Evolutionary conservation across 2,113 vertebrate species (phyloP), one percentile per base, ranked within the genome.

Genomic region (Sorex fumeus): DNA sequence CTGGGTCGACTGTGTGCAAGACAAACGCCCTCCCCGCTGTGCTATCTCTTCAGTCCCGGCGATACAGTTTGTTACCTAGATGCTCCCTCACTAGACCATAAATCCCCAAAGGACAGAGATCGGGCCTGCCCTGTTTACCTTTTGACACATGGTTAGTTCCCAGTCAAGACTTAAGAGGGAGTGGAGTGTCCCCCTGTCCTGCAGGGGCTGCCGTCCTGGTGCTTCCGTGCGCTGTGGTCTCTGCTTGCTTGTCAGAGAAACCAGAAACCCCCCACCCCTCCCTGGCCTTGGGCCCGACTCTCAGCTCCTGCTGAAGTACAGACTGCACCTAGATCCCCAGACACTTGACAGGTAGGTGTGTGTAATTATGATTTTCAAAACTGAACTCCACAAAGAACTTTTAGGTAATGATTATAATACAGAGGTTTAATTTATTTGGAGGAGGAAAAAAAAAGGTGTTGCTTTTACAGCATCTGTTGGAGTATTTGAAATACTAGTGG

Each of bases 381-480:
- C 70, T 84, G 77, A 93, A 96, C 85, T 77, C 66, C 86, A 88
- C 60, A 71, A 76, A 94, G 82, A 86, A 89, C 84, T 93, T 94
- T 89, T 86, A 94, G 66, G 53, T 93, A 91, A 82, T 93, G 84
- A 95, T 82, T 95, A 83, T 87, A 81, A 95, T 95, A 88, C 80
- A 78, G 87, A 93, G 23, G 32, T 93, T 96, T 94, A 76, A 93
- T 96, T 95, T 96, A 72, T 94, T 91, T 84, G n/a, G 11, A 21
- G 27, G 5, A 60, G 23, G 57, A 60, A 23, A 0, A 8, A 40
- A 45, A 81, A 72, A 80, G 60, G 70, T 88, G 79, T 94, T 76
- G 71, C 74, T 88, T 96, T 95, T 72, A 70, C n/a, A 40, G 81
- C 67, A 77, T 71, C 66, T 19, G 79, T 82, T 77, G 32, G 84